Base-by-base conservation (phyloP, 2,797 vertebrate species). In the Propithecus perrieri region DNA sequence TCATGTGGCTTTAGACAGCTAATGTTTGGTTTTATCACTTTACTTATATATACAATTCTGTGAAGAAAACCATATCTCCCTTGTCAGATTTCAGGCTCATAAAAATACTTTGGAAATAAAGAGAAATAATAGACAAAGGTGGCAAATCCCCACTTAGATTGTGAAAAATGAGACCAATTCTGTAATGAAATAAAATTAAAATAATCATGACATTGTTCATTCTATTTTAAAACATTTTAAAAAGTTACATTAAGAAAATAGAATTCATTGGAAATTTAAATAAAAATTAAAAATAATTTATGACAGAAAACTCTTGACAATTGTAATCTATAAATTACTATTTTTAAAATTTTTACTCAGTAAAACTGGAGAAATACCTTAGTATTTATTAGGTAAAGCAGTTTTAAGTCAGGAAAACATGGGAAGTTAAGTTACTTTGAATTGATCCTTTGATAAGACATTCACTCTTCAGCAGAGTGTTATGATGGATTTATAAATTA, bases 211-310 rank as follows among this genome's bases (percentile, higher is more conserved):
- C 17, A n/a, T 38, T 30, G 7, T 67, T 2, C 28, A 61, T 3
- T 38, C 15, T 63, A 43, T 43, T 83, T 91, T 81, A 41, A 75
- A 61, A 85, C 10, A 69, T 8, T 33, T 75, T 53, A 2, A 91
- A 90, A 87, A 76, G 4, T 48, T 90, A 14, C 0, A n/a, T 69
- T 85, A 53, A 80, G 22, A 71, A 89, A 88, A 94, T 41, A 41
- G 6, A 94, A 91, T 84, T 53, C 53, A 38, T 81, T 96, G 5
- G 1, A 81, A 88, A 65, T 46, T 81, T 76, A 92, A 63, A 65
- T 87, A 13, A 92, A 95, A 90, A 69, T 80, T 59, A 26, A 10
- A 88, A 94, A 30, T 84, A 86, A 67, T 67, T 48, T 80, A 55
- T 90, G 35, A 67, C 17, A 65, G 38, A 63, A 87, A 76, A 74